Evolutionary conservation across 2,888 invertebrate genomes (phyloP), one percentile per base, ranked within the genome.

Genomic region (Andrena hattorfiana): DNA sequence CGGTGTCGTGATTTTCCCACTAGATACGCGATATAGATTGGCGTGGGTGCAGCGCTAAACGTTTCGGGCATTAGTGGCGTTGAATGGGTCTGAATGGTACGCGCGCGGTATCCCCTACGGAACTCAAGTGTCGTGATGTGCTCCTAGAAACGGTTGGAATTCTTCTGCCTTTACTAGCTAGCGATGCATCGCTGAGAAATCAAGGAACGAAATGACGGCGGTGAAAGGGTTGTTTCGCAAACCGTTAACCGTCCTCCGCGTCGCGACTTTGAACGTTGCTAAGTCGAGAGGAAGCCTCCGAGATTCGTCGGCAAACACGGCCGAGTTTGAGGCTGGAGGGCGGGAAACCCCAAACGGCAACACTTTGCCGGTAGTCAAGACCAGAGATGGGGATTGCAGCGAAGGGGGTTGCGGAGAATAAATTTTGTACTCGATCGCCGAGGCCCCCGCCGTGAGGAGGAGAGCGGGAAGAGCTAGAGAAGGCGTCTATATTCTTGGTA

Each of bases 1-100:
- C 89, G 91, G 89, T 89, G 90, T 92, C 91, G 92, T 91, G 92
- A 93, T 93, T 93, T 91, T 89, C 84, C 87, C 84, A 71, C 83
- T 77, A 88, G 91, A 91, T 91, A 90, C 76, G 81, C 81, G 84
- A 85, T 89, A 87, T 82, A 86, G 76, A 78, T 77, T 20, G 42
- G 49, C 60, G 63, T 59, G 62, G 60, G 51, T 73, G 81, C 56
- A 73, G 30, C 73, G 85, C 89, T 91, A 91, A 91, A 90, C 91
- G 90, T 77, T 90, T 87, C 32, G 48, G 68, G 79, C 91, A 91
- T 91, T 91, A 91, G 85, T 35, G 79, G 13, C 42, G 60, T 64
- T 49, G 35, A 56, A 56, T n/a, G 79, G 28, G 66, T 49, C 8
- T 68, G 54, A 68, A 70, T 48, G 48, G 60, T 56, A 54, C 62